Evolutionary conservation across 2,888 invertebrate genomes (phyloP), one percentile per base, ranked within the genome.

Genomic region (Phanerotoma sp.): DNA sequence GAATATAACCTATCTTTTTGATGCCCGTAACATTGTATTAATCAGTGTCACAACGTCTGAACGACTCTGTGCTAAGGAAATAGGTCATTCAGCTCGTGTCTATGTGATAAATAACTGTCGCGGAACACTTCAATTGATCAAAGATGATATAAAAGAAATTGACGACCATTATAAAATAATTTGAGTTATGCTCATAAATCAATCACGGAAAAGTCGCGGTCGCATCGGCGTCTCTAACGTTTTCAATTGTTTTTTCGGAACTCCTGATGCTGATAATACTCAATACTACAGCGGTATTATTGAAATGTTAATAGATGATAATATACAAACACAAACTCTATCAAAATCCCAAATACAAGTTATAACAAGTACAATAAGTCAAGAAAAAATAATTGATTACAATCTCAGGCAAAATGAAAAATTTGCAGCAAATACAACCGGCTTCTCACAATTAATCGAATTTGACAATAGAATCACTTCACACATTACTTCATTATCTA

Each of bases 331-430:
- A 3, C 38, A 40, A 28, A 41, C 22, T 5, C 20, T 50, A 11
- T 22, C 40, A 13, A 38, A 50, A 16, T 40, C 49, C 5, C 49
- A 50, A 18, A 40, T 40, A 4, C 49, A 50, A 30, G 18, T 50
- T 18, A 40, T 50, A 4, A 20, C 41, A 4, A 50, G 16, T 28
- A 40, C 40, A 7, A 18, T 18, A 11, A 28, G 11, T 9, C 49
- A 50, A 40, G 48, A 48, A 35, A 35, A 4, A 9, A 13, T n/a
- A 21, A 48, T 50, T 20, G 30, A 50, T 30, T n/a, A 41, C 4
- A 50, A 41, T 41, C 4, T 41, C 3, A 41, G 13, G n/a, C 9
- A 40, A 50, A 18, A 28, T 13, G 18, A 28, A 11, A 21, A 28
- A 16, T 50, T 50, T 30, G 16, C 60, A 5, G 32, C 18, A 3